phyloP scores from a whole-genome alignment of 2,888 invertebrate genomes.

The Leptopterna dolabrata region DNA sequence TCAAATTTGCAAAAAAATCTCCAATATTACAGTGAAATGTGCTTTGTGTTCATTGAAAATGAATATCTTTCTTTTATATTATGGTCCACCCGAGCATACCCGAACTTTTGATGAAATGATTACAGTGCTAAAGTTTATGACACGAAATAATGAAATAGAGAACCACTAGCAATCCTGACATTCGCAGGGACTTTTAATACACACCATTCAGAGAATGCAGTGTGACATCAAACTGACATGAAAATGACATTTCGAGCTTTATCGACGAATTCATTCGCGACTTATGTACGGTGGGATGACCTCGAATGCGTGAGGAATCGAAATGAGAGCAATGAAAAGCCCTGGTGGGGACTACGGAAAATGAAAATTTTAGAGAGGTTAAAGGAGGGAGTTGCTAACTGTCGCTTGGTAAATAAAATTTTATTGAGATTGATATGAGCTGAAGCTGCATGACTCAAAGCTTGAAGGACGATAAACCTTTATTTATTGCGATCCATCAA shows the following conservation, averaged over 20 bases:
- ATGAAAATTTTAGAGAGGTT: not conserved
- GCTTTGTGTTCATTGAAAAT: too few species aligned
- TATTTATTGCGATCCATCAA: slow-evolving; percentile 53
- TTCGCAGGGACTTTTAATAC: too few species aligned
- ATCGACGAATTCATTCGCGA: not conserved
- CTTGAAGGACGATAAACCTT: slow-evolving; percentile 49
- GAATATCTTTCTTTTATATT: too few species aligned
- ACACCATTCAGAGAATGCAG: too few species aligned
- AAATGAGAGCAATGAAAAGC: not conserved
- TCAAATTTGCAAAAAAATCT: too few species aligned
- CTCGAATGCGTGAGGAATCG: not conserved
- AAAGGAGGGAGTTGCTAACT: not conserved
- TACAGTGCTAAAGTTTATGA: too few species aligned
- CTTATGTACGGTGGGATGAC: not conserved
- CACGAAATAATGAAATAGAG: too few species aligned
- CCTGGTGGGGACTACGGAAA: not conserved
- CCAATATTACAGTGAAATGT: too few species aligned
- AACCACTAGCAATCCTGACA: too few species aligned
- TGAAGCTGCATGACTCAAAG: slow-evolving; percentile 44
- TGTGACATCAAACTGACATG: not conserved
- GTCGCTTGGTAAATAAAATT: slow-evolving; percentile 35
- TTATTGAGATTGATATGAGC: slow-evolving; percentile 43
- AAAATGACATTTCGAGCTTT: not conserved
- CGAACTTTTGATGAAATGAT: too few species aligned
- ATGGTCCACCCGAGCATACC: too few species aligned